phyloP scores from a whole-genome alignment of 2,797 vertebrate species.

The Cossypha caffra region DNA sequence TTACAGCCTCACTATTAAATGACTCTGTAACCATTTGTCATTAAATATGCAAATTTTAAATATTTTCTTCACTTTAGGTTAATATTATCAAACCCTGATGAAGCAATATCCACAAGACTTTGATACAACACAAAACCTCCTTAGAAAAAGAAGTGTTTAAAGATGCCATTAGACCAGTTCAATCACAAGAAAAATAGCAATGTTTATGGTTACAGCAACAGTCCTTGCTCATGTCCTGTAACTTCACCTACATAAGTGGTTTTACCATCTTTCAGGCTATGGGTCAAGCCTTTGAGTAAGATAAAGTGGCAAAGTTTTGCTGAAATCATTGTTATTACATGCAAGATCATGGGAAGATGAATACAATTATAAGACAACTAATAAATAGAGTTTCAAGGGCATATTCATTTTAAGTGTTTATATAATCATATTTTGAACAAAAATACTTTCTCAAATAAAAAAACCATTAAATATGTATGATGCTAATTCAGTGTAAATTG shows the following conservation, averaged over 20 bases:
- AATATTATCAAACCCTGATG: background rate
- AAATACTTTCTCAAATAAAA: background rate
- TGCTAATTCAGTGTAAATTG: background rate
- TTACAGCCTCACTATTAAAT: background rate
- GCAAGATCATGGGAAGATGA: background rate
- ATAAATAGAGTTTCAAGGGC: background rate
- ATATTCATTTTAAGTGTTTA: background rate
- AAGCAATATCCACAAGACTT: background rate
- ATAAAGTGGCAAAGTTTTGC: background rate
- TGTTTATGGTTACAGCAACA: background rate
- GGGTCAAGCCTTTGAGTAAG: background rate
- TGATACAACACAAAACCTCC: background rate
- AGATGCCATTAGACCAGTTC: background rate
- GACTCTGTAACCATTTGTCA: background rate
- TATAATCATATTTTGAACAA: background rate
- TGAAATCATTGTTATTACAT: background rate
- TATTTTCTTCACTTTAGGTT: background rate
- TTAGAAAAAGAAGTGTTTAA: background rate
- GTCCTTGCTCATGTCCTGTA: background rate
- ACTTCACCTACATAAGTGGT: background rate
- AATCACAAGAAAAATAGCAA: background rate
- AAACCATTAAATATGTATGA: background rate
- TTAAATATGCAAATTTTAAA: background rate
- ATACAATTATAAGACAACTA: background rate
- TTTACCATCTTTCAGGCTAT: background rate